Base-by-base conservation (phyloP, 37 sponge, comb jelly and placozoan species). In the Mnemiopsis leidyi region DNA sequence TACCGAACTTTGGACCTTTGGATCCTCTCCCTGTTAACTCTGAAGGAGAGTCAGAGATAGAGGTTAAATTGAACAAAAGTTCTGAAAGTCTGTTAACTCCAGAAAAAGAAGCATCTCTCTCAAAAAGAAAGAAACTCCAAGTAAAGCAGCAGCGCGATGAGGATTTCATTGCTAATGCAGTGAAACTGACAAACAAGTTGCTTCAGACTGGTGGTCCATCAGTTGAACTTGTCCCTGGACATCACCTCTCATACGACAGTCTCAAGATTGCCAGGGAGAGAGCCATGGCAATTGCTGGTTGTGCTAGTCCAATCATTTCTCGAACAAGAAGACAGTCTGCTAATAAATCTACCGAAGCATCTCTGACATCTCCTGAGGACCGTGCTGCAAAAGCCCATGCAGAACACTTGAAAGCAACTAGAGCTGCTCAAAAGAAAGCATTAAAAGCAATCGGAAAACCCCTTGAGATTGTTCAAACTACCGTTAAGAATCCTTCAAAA, bases 391-490 rank as follows among this genome's bases (percentile, higher is more conserved):
- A 77, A 34, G 79, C 79, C 33, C 79, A 77, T 77, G 32, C 35
- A 36, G 90, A 85, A 0, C 90, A 85, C 25, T 13, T 85, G 2
- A 85, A 85, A 40, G 90, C 90, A 25, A 16, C 35, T 20, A 38
- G 90, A 40, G 90, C 90, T 40, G 32, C 90, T 32, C 90, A 85
- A 37, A 85, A 85, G 48, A 85, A 85, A 39, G 32, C 48, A 13
- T 40, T 85, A 13, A 85, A 85, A 40, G 23, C 61, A 25, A 35
- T 40, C 39, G 90, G 38, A 85, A 33, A 36, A 20, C 40, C 90
- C 48, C 61, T 85, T 40, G 90, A 85, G 39, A 85, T 85, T 25
- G 90, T 85, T 0, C 90, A 85, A 23, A 85, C 90, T 39, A 85
- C 90, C 25, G 90, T 25, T 23, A 38, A 26, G 25, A 85, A 85